Evolutionary conservation across 2,113 vertebrate genomes (phyloP), one percentile per base, ranked within the genome.

Genomic region (Xyliphius kryptos): DNA sequence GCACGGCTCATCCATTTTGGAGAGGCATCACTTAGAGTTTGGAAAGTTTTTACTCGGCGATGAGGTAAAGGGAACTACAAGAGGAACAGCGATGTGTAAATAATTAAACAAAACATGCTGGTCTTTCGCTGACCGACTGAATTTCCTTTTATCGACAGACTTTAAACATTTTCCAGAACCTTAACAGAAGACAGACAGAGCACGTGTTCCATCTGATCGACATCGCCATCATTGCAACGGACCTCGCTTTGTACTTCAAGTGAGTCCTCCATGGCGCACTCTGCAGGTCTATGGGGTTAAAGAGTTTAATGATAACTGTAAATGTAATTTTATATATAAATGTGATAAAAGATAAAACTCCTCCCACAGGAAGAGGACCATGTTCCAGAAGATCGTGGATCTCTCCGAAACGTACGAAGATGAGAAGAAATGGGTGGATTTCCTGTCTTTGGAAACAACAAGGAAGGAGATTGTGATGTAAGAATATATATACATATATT

Each of bases 361-460:
- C n/a, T n/a, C n/a, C n/a, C n/a, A 61, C 37, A 98, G 95, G 80
- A 99, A 99, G 68, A 88, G 96, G 84, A 91, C 94, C 2, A 97
- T 97, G 91, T 98, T 99, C 80, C 92, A 97, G 83, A 98, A 97
- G 82, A 99, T 98, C 0, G 95, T 99, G 65, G 96, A 99, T 1
- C 90, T 94, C 37, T 96, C 91, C 1, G 83, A 97, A 71, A 93
- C 84, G 0, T 97, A 95, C 0, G 83, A 92, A 17, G 90, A 86
- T 0, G 64, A 52, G n/a, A 87, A 86, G 72, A 90, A 90, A 63
- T 97, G 95, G 95, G 87, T 89, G 1, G 92, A 97, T 1, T 97
- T 93, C 70, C 82, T 99, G 76, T 93, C 95, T 19, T 75, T 97
- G 67, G 94, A 99, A 76, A 88, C 91, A 0, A 98, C 95, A 1